Evolutionary conservation across 2,113 vertebrate genomes (phyloP).

Genomic region (Heptranchias perlo): DNA sequence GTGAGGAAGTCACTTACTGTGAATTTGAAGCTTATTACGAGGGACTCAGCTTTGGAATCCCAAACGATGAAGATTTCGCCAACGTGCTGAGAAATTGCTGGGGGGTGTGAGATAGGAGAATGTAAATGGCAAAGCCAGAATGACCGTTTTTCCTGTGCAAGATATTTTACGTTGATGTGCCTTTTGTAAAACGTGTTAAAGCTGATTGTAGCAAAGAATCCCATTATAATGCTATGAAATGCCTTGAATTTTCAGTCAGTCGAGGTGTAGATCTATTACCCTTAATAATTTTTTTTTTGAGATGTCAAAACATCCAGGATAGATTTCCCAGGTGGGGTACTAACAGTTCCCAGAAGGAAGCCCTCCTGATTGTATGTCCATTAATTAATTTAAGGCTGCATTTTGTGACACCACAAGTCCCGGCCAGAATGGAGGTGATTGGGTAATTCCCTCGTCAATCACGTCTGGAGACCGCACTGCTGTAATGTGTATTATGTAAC

Average conservation of each 20-base stretch:
- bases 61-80: conserved; percentile 62
- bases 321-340: background rate
- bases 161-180: background rate
- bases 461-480: too few relatives aligned
- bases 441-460: too few relatives aligned
- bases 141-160: background rate
- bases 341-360: background rate
- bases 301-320: background rate
- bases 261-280: background rate
- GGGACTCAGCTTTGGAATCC: conserved; percentile 63
- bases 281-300: background rate
- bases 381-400: too few relatives aligned
- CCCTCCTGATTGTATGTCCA: background rate
- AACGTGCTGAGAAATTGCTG: conserved; percentile 60
- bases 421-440: too few relatives aligned
- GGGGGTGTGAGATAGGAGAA: conserved; percentile 55
- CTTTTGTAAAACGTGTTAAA: background rate
- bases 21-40: conserved; percentile 78
- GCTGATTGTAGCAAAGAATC: background rate
- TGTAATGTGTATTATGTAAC: too few relatives aligned
- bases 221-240: too few relatives aligned
- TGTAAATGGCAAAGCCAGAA: background rate
- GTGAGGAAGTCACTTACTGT: conserved; percentile 59
- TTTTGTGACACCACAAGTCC: too few relatives aligned
- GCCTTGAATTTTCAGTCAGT: background rate